A percentile compares a stretch with the other conserved stretches of the same genome.
Evolutionary conservation across 1,140 invertebrate genomes (phyloP).

Genomic region (Pissodes strobi): DNA sequence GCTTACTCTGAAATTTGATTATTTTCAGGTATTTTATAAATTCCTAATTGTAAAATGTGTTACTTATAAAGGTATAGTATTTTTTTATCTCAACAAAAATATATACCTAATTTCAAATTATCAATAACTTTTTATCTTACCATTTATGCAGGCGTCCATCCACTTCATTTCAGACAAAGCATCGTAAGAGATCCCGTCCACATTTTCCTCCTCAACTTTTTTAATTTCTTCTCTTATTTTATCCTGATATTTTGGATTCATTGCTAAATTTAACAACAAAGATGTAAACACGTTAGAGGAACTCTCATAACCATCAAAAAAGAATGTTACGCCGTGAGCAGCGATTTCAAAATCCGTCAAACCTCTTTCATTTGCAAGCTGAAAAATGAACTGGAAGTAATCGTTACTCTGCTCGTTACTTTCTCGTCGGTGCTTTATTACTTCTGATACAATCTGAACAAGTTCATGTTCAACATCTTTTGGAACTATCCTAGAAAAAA

Average conservation of each 20-base stretch:
- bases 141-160: slow-evolving; percentile 2
- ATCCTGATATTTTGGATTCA: slow-evolving; percentile 8
- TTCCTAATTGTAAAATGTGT: too few relatives aligned
- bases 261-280: slow-evolving; percentile 4
- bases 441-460: neutral
- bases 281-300: slow-evolving; percentile 1
- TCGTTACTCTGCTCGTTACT: slow-evolving; percentile 5
- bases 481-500: neutral
- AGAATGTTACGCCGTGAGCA: slow-evolving; percentile 6
- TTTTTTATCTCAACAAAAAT: too few relatives aligned
- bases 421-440: neutral
- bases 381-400: slow-evolving; percentile 1
- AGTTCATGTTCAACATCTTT: neutral
- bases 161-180: slow-evolving; percentile 4
- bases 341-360: neutral
- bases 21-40: too few relatives aligned
- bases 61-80: too few relatives aligned
- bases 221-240: slow-evolving; percentile 9
- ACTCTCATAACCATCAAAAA: slow-evolving; percentile 16
- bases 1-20: too few relatives aligned
- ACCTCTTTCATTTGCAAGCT: neutral
- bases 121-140: too few relatives aligned
- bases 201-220: neutral
- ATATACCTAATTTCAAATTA: too few relatives aligned
- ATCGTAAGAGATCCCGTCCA: slow-evolving; percentile 5